Evolutionary conservation across 2,113 vertebrate genomes (phyloP).

Genomic region (Ivindomyrus marchei): DNA sequence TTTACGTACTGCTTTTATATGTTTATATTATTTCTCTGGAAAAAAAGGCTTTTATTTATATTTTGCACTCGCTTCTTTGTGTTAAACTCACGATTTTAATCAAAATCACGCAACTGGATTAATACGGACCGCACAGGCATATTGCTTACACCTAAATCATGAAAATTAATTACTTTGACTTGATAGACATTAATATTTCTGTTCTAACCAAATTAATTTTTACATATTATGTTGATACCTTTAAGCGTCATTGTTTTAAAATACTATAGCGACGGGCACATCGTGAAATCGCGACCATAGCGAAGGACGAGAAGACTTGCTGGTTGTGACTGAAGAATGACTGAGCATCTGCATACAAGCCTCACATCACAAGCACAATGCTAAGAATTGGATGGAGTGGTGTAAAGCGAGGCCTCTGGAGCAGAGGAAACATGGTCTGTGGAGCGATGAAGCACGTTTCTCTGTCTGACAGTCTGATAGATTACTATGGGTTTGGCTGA

Average conservation of each 20-base stretch:
- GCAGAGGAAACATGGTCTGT: neutral
- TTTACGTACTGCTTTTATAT: neutral
- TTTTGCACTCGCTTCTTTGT: neutral
- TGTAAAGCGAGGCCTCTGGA: neutral
- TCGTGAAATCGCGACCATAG: too few relatives aligned
- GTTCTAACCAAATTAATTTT: neutral
- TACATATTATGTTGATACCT: neutral
- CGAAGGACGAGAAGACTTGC: too few relatives aligned
- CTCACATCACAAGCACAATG: neutral
- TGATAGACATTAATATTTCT: neutral
- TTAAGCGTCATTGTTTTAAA: too few relatives aligned
- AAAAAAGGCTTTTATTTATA: neutral
- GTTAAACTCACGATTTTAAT: neutral
- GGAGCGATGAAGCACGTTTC: neutral
- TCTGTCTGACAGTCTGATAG: neutral
- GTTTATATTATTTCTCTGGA: neutral
- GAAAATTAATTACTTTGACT: neutral
- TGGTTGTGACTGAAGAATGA: neutral
- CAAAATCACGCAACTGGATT: neutral
- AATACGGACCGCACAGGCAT: neutral
- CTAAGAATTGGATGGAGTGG: neutral
- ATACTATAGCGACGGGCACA: too few relatives aligned
- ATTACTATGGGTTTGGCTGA: neutral
- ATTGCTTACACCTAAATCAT: neutral
- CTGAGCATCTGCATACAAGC: neutral